Base-by-base conservation (phyloP, 2,797 vertebrate species). In the Menidia menidia region DNA sequence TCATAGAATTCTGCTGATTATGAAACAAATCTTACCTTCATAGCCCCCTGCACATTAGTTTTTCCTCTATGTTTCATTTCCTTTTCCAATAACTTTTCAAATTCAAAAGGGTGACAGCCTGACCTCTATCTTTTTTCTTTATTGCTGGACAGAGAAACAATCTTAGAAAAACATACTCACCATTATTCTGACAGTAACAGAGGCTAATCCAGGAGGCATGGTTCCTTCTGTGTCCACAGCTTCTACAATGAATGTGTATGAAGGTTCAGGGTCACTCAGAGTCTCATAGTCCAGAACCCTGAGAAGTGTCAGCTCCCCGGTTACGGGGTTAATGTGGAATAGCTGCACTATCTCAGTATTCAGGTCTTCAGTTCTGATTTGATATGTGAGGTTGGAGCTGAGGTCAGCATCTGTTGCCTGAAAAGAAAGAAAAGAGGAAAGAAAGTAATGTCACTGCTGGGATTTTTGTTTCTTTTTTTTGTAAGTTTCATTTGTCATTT, bases 161-260 rank as follows among this genome's bases (percentile, higher is more conserved):
- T 7, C 50, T 39, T 45, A 30, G 8, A 51, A 39, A 30, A 60
- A 64, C 57, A 72, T 53, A 53, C 71, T 73, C 79, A 99, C 98
- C 94, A 92, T 94, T 63, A 99, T 92, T 64, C 91, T 95, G 67
- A 99, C 94, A 0, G 96, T 96, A 69, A 99, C 96, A 0, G 96
- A 96, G 12, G 97, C 95, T 3, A 96, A 91, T 25, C 97, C 97
- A 0, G 97, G 97, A 32, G 97, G 97, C 97, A 98, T 98, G 4
- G 86, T 95, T 69, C 97, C 97, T 18, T 93, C 80, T 15, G 85
- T 82, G 64, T 98, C 96, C 0, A 94, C 87, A 47, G 97, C 97
- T 85, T 99, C 97, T 33, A 98, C 96, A 0, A 96, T 92, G 82
- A 99, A 98, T 0, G 93, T 96, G 85, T 95, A 96, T 0, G 87